Percentiles rank a stretch among this genome's conserved stretches.
phyloP scores from a whole-genome alignment of 2,797 vertebrate genomes.

The Acrossocheilus fasciatus region DNA sequence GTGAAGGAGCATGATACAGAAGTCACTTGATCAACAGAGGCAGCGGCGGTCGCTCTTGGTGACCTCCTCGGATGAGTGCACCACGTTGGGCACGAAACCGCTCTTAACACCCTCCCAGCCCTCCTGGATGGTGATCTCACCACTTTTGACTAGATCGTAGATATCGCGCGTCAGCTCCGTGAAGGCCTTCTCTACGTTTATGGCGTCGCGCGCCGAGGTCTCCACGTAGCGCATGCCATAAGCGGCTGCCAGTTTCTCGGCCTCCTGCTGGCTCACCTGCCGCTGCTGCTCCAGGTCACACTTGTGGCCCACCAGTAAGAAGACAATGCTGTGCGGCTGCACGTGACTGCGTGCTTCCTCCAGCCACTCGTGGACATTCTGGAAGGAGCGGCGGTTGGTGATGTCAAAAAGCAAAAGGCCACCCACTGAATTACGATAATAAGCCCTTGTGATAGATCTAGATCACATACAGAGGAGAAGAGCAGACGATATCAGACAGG shows the following conservation, averaged over 20 bases:
- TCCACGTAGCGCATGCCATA: conserved; percentile 98
- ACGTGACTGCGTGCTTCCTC: conserved; percentile 97
- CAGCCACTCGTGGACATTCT: conserved; percentile 98
- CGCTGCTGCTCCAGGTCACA: conserved; percentile 96
- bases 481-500: conserved; percentile 5
- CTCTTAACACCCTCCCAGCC: conserved; percentile 99
- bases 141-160: conserved; percentile 94
- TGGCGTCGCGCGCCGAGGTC: conserved; percentile 96
- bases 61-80: conserved; percentile 98
- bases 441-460: conserved; percentile 97
- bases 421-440: conserved; percentile 98
- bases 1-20: conserved; percentile 44
- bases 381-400: conserved; percentile 98
- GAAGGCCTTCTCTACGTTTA: conserved; percentile 99
- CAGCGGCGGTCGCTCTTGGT: conserved; percentile 97
- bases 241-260: conserved; percentile 92
- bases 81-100: conserved; percentile 96
- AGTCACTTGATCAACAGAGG: conserved; percentile 86
- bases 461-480: conserved; percentile 14
- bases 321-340: conserved; percentile 97
- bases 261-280: conserved; percentile 95
- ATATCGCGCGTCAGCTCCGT: conserved; percentile 98
- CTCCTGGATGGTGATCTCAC: conserved; percentile 97
- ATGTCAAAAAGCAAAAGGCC: conserved; percentile 98
- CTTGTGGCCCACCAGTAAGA: conserved; percentile 97